A percentile compares a stretch with the other conserved stretches of the same genome.
Evolutionary conservation across 2,113 vertebrate genomes (phyloP).

Genomic region (Nerophis ophidion): DNA sequence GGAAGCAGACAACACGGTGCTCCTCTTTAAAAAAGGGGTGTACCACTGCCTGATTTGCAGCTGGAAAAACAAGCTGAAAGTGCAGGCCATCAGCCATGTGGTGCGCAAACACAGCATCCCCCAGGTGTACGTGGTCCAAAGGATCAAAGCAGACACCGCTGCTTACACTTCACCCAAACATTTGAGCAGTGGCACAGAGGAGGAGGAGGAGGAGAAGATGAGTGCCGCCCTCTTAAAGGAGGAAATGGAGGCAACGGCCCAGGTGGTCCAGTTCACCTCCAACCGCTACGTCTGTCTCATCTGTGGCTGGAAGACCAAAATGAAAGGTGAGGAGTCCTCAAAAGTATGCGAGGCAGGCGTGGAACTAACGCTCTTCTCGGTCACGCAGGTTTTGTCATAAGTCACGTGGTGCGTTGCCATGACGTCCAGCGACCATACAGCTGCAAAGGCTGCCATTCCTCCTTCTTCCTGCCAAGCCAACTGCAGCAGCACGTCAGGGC

Average conservation of each 20-base stretch:
- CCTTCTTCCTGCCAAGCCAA: conserved; percentile 57
- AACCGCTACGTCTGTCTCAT: conserved; percentile 50
- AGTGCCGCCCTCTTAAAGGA: conserved; percentile 40
- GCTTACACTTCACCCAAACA: background rate
- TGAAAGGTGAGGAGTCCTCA: conserved; percentile 24
- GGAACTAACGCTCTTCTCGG: background rate
- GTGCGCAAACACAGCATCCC: conserved; percentile 51
- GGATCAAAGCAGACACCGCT: conserved; percentile 6
- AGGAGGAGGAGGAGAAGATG: conserved; percentile 21
- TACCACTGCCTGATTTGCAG: conserved; percentile 53
- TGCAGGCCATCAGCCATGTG: conserved; percentile 32
- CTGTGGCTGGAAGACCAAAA: conserved; percentile 59
- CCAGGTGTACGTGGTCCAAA: conserved; percentile 25
- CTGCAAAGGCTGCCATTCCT: conserved; percentile 34
- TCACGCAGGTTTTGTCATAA: conserved; percentile 50
- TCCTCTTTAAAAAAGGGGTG: conserved; percentile 7
- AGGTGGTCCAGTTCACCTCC: conserved; percentile 33
- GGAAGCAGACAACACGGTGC: background rate
- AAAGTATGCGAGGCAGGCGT: background rate
- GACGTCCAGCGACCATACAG: conserved; percentile 36
- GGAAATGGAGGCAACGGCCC: conserved; percentile 41
- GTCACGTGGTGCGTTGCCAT: conserved; percentile 50
- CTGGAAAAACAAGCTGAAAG: conserved; percentile 44
- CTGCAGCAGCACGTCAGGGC: conserved; percentile 49
- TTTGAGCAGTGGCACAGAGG: conserved; percentile 18